Percentiles rank a stretch among this genome's conserved stretches.
Evolutionary conservation across 2,113 vertebrate genomes (phyloP).

Genomic region (Procavia capensis): DNA sequence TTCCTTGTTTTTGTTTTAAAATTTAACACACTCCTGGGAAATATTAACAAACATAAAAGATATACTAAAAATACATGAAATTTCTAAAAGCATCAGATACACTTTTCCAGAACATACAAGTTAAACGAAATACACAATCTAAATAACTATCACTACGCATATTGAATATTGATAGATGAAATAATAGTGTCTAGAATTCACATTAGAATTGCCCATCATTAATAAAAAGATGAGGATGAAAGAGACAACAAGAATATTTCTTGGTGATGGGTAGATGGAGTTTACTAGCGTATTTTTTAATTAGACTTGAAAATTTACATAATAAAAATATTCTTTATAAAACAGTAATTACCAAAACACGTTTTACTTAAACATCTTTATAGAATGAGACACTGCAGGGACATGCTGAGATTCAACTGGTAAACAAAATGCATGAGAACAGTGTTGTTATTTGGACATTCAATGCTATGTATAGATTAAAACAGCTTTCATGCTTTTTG

Average conservation of each 20-base stretch:
- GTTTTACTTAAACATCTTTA: conserved; percentile 26
- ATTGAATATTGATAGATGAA: background rate
- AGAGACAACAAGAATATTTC: background rate
- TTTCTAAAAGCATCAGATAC: conserved; percentile 28
- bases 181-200: background rate
- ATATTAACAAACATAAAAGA: conserved; percentile 18
- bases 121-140: conserved; percentile 5
- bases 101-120: background rate
- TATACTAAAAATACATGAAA: background rate
- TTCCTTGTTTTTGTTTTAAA: conserved; percentile 20
- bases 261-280: background rate
- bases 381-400: background rate
- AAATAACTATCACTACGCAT: background rate
- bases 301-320: background rate
- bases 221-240: conserved; percentile 9
- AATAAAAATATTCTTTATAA: conserved; percentile 16
- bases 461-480: background rate
- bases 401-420: background rate
- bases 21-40: background rate
- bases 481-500: background rate
- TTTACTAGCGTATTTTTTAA: conserved; percentile 30
- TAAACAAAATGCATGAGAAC: background rate
- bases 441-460: background rate
- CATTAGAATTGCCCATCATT: conserved; percentile 37
- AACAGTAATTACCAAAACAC: conserved; percentile 17